A percentile compares a stretch with the other conserved stretches of the same genome.
phyloP scores from a whole-genome alignment of 2,113 vertebrate genomes.

The Coryphaenoides rupestris region DNA sequence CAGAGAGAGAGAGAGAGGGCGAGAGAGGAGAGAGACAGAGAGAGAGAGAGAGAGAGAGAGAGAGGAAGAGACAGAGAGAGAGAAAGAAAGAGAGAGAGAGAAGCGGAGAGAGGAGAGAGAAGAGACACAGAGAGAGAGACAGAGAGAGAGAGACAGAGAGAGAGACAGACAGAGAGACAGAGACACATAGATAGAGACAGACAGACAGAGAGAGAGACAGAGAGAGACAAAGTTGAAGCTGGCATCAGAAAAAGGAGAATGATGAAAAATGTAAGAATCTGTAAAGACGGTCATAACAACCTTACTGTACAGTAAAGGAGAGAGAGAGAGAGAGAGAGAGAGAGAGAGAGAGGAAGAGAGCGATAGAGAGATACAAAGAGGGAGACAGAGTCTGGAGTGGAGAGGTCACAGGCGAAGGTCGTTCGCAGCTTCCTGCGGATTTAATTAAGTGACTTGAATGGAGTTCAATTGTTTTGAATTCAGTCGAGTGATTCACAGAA shows the following conservation, averaged over 20 bases:
- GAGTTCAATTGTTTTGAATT: slow-evolving; percentile 1
- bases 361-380: background rate
- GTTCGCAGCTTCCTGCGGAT: background rate
- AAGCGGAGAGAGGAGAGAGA: too few relatives aligned
- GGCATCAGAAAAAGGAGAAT: too few relatives aligned
- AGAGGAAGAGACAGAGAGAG: too few relatives aligned
- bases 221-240: too few relatives aligned
- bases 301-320: slow-evolving; percentile 15
- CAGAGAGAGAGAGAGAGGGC: too few relatives aligned
- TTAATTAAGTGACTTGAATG: slow-evolving; percentile 1
- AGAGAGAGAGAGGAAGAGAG: background rate
- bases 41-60: too few relatives aligned
- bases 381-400: background rate
- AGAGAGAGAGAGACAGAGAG: slow-evolving; percentile 4
- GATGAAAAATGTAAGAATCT: too few relatives aligned
- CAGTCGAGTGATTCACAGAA: background rate
- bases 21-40: too few relatives aligned
- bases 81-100: too few relatives aligned
- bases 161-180: background rate
- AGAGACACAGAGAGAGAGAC: slow-evolving; percentile 21
- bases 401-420: background rate
- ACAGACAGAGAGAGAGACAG: background rate
- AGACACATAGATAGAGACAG: too few relatives aligned
- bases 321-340: slow-evolving; percentile 11
- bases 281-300: too few relatives aligned